Base-by-base conservation (phyloP, 2,113 vertebrate species). In the Vulpes ferrilata region DNA sequence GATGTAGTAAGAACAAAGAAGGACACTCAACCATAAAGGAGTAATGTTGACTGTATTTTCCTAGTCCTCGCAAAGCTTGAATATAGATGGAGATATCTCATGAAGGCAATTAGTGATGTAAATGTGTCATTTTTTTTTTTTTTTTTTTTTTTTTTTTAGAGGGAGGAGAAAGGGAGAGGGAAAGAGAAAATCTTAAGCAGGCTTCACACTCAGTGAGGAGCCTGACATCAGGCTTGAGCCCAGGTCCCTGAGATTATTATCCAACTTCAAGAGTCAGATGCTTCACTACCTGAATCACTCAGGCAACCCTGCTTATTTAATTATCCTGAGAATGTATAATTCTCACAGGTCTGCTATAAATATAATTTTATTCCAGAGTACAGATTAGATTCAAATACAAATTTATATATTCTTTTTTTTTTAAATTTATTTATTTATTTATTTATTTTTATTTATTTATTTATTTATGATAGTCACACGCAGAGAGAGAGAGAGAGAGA, bases 381-480 rank as follows among this genome's bases (percentile, higher is more conserved):
- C 7, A 95, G 64, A 62, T 90, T 94, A 92, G 35, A 74, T 81
- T 62, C 62, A 95, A 69, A 38, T 87, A 74, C 10, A 74, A 53
- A 7, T 80, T 38, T 96, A 16, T 11, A 8, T 67, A 86, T 86
- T 35, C 35, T 35, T 35, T 35, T 35, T 35, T 35, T 35, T n/a
- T n/a, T n/a, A n/a, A n/a, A n/a, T n/a, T n/a, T n/a, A n/a, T n/a
- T n/a, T n/a, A n/a, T n/a, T n/a, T n/a, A n/a, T n/a, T n/a, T n/a
- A n/a, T n/a, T n/a, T n/a, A n/a, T n/a, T n/a, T n/a, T n/a, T n/a
- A n/a, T n/a, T n/a, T n/a, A n/a, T n/a, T n/a, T n/a, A n/a, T n/a
- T n/a, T n/a, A n/a, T n/a, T 35, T 35, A 35, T 35, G 35, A 35
- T 35, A 35, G 35, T 35, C 35, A 35, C 35, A 35, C 35, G 35